Conservation (phyloP, 2,113 vertebrate genomes). For the Brachypteracias leptosomus region DNA sequence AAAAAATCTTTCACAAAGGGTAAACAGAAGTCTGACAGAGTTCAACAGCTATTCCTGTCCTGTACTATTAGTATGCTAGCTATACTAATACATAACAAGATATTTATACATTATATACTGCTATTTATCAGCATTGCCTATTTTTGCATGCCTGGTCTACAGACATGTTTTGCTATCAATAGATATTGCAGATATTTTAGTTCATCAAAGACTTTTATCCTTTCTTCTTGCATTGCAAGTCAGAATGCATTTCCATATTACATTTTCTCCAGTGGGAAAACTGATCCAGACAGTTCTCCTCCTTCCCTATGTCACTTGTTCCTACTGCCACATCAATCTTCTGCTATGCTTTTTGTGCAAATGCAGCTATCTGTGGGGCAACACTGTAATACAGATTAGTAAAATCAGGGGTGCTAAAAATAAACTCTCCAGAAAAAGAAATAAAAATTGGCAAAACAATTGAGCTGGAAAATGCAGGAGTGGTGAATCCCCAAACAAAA, state of each 20-base stretch:
- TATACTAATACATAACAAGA: not conserved
- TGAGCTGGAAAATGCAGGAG: not conserved
- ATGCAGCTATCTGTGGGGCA: conserved; percentile 44
- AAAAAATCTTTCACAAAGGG: not conserved
- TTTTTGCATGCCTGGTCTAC: not conserved
- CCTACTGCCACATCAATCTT: conserved; percentile 41
- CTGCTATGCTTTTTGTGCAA: conserved; percentile 8
- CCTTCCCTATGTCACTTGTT: not conserved
- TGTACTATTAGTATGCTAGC: not conserved
- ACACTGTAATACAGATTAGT: not conserved
- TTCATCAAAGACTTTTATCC: not conserved
- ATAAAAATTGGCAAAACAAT: not conserved
- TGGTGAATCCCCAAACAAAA: not conserved
- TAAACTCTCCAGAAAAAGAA: not conserved
- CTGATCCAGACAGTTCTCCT: not conserved
- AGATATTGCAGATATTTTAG: not conserved
- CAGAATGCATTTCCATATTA: not conserved
- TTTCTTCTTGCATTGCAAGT: not conserved
- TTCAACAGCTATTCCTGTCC: not conserved
- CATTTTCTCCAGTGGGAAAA: conserved; percentile 10
- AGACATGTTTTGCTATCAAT: not conserved
- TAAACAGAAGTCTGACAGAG: not conserved
- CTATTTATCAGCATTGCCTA: not conserved
- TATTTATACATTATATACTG: not conserved
- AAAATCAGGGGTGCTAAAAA: conserved; percentile 15